phyloP scores from a whole-genome alignment of 1,140 invertebrate species.

The Diachasmimorpha longicaudata region DNA sequence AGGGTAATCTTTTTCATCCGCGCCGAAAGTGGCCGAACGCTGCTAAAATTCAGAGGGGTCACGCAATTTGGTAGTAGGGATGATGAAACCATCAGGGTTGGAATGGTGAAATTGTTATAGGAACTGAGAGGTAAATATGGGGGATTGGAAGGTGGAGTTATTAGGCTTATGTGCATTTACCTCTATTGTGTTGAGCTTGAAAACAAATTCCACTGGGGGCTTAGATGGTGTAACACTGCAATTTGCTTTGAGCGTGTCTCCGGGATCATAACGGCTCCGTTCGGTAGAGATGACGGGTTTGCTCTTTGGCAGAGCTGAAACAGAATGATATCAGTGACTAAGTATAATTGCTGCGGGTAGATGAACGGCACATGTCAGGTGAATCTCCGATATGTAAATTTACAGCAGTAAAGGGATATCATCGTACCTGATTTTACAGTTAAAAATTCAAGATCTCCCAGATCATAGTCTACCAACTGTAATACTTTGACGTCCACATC shows the following conservation, averaged over 20 bases:
- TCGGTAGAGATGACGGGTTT: constrained; percentile 63
- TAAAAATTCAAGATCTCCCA: too few species aligned
- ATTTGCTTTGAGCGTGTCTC: constrained; percentile 77
- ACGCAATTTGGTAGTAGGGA: neutral
- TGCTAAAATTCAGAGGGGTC: neutral
- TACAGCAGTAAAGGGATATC: neutral
- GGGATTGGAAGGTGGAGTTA: neutral
- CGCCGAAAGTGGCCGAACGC: neutral
- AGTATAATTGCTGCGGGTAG: neutral
- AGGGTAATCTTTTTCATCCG: neutral
- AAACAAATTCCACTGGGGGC: constrained; percentile 71
- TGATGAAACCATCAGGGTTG: neutral
- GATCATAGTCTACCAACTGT: too few species aligned
- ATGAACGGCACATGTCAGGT: neutral
- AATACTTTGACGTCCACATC: too few species aligned
- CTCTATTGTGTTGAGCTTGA: constrained; percentile 75
- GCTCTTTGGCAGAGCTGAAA: constrained; percentile 56
- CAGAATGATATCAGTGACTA: constrained; percentile 31
- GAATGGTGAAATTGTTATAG: neutral
- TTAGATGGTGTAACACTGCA: constrained; percentile 77
- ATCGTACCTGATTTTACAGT: too few species aligned
- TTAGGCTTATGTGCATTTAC: constrained; percentile 63
- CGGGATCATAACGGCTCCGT: constrained; percentile 73
- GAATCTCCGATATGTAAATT: neutral
- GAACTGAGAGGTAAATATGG: neutral